Base-by-base conservation (phyloP, 1,140 invertebrate species). In the Nixonia krombeini region DNA sequence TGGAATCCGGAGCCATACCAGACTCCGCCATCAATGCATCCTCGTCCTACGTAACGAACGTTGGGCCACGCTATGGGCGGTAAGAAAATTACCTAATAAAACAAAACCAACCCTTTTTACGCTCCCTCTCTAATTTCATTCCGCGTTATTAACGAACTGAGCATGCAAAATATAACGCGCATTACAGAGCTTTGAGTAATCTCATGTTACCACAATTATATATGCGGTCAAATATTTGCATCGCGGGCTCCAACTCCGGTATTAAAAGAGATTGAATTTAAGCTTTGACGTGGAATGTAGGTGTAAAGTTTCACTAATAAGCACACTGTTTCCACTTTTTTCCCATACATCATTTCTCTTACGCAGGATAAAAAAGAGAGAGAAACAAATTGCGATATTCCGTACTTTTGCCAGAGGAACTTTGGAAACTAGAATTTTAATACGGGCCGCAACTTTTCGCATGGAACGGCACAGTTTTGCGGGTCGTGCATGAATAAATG, bases 1-100 rank as follows among this genome's bases (percentile, higher is more conserved):
- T 92, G 90, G 88, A 91, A 79, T 90, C 88, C 35, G 89, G 88
- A 44, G 84, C 77, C 6, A 91, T 92, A 79, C 84, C 87, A 56
- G 89, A 91, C 78, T 84, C 87, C 25, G 87, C 88, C 26, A 87
- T 92, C 59, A 87, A 85, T 23, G 90, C 90, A 16, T 90, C 89
- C 56, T 90, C 90, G 9, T 89, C 88, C 15, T 90, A 91, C 70
- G 87, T 88, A 51, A 84, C 86, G 12, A 89, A 88, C 58, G 90
- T 91, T 13, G 90, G 89, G 5, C 88, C 90, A 4, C 85, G 86
- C 63, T 88, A 88, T 75, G 90, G 87, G 66, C 86, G 90, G 90
- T 91, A 82, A 87, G 80, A 68, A 29, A 23, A 61, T 66, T 44
- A 53, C 41, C 53, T 56, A 16, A 16, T 28, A 23, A 45, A 45